Evolutionary conservation across 2,888 invertebrate species (phyloP).

Genomic region (Epinotia brunnichana): DNA sequence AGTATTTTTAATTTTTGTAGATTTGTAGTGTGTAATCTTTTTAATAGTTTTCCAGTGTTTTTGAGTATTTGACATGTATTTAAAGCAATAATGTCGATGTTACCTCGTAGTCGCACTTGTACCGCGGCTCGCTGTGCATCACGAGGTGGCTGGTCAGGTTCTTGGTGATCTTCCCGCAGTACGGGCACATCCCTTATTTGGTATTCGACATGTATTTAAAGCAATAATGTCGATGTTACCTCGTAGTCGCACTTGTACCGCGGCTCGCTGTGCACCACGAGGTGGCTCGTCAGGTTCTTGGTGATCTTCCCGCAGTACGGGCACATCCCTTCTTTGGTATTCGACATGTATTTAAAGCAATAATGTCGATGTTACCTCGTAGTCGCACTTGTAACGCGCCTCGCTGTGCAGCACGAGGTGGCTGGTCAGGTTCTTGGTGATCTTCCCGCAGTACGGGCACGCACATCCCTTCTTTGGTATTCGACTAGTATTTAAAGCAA

Average conservation of each 20-base stretch:
- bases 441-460: slow-evolving; percentile 68
- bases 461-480: slow-evolving; percentile 54
- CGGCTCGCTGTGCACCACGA: slow-evolving; percentile 57
- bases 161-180: slow-evolving; percentile 62
- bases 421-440: slow-evolving; percentile 52
- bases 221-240: slow-evolving; percentile 48
- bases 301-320: slow-evolving; percentile 65
- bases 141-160: slow-evolving; percentile 58
- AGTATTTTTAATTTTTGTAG: too few relatives aligned
- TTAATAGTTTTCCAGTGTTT: too few relatives aligned
- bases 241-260: slow-evolving; percentile 62
- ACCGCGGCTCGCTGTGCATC: slow-evolving; percentile 57
- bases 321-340: slow-evolving; percentile 54
- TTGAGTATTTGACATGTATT: too few relatives aligned
- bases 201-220: background rate
- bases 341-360: background rate
- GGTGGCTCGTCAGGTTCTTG: slow-evolving; percentile 55
- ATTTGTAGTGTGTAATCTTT: too few relatives aligned
- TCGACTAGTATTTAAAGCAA: background rate
- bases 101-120: slow-evolving; percentile 63
- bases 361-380: slow-evolving; percentile 53
- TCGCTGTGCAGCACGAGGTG: slow-evolving; percentile 61
- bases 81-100: slow-evolving; percentile 38
- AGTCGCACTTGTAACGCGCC: slow-evolving; percentile 60
- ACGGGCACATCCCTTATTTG: slow-evolving; percentile 58